phyloP scores from a whole-genome alignment of 2,113 vertebrate genomes.

The Pygoscelis adeliae region DNA sequence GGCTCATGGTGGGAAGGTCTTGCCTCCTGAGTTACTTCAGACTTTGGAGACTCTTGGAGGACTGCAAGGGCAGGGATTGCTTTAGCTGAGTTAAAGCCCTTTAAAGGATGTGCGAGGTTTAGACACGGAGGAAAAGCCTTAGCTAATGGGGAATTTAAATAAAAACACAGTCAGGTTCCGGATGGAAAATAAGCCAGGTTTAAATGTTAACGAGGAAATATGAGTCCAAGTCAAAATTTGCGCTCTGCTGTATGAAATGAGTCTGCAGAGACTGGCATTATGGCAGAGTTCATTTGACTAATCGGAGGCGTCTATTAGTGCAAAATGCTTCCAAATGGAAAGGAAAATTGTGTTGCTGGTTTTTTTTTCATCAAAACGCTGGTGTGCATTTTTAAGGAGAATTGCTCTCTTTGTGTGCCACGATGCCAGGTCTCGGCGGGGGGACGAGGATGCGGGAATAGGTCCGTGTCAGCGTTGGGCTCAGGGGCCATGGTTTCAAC shows the following conservation, averaged over 20 bases:
- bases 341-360: neutral
- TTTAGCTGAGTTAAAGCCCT: neutral
- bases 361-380: neutral
- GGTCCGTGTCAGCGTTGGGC: fast-evolving
- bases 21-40: neutral
- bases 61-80: neutral
- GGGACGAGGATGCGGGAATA: fast-evolving
- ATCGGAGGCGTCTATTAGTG: neutral
- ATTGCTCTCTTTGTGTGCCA: neutral
- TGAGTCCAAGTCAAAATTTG: constrained; percentile 5
- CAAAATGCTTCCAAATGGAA: constrained; percentile 19
- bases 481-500: fast-evolving
- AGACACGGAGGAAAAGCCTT: neutral
- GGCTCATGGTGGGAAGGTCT: neutral
- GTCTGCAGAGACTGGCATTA: constrained; percentile 20
- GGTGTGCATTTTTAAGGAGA: neutral
- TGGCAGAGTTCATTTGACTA: constrained; percentile 31
- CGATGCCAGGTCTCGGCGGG: fast-evolving
- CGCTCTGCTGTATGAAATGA: neutral
- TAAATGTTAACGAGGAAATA: constrained; percentile 40
- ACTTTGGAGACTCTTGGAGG: neutral
- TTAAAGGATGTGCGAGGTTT: neutral
- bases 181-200: constrained; percentile 17
- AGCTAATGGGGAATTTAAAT: neutral
- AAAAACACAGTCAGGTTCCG: neutral